Evolutionary conservation across 1,140 invertebrate genomes (phyloP), one percentile per base, ranked within the genome.

Genomic region (Onthophagus taurus): DNA sequence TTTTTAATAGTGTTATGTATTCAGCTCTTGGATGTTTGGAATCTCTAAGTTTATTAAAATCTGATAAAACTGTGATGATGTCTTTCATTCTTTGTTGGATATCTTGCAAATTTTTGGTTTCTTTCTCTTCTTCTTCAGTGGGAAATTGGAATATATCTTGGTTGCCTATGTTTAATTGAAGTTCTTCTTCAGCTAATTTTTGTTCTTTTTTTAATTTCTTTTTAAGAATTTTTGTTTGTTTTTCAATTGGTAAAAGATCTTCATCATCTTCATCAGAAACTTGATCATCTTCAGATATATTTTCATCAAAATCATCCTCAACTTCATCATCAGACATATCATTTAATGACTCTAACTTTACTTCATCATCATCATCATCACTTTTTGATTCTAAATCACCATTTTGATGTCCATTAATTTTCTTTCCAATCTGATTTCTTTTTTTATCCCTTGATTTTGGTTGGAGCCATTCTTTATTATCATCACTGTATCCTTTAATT

Each of bases 41-140:
- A 60, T 94, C 80, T 45, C 85, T 76, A 38, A 86, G 69, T 38
- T 75, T 80, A 49, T 78, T 88, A 58, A 98, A 98, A 68, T 98
- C 90, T 9, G 81, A 77, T 23, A 99, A 69, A 11, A 97, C 88
- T 53, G 81, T 72, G 9, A 89, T 71, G 31, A 94, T 73, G 63
- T 97, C 94, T 51, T 87, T 83, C 34, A 97, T 96, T 58, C 93
- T 75, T 57, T 91, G 84, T 61, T 92, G 85, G 5, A 97, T 72
- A 52, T 92, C 81, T 58, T 86, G 79, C 9, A 96, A 66, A 59
- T 83, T 85, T 14, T 80, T 72, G 5, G 77, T 66, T 58, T 85
- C 80, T 44, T 81, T 71, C 18, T 85, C 62, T 55, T 88, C 80
- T 51, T 82, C 77, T 48, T 79, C 75, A 21, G 72, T 71, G 1